A percentile compares a stretch with the other conserved stretches of the same genome.
Conservation (phyloP, 2,797 vertebrate species). For the Bryconaethiops microstoma region DNA sequence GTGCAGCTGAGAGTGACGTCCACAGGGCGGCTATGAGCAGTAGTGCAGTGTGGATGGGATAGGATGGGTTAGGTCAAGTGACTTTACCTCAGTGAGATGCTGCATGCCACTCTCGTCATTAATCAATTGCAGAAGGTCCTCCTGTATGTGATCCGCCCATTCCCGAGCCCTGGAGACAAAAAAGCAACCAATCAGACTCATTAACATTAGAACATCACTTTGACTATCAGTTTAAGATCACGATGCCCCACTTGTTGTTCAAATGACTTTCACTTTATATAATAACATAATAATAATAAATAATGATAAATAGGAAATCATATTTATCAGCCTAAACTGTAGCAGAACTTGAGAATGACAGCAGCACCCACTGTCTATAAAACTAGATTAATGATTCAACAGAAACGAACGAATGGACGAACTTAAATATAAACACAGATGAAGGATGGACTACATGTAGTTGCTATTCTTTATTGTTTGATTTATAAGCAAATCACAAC, state of each 20-base stretch:
- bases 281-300: too few species aligned
- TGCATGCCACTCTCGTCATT: constrained; percentile 85
- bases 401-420: too few species aligned
- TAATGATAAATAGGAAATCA: not conserved
- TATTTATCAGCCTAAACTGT: not conserved
- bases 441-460: too few species aligned
- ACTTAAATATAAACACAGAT: too few species aligned
- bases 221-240: too few species aligned
- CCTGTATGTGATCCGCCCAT: constrained; percentile 96
- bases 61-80: not conserved
- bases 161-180: constrained; percentile 84
- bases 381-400: too few species aligned
- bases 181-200: constrained; percentile 47
- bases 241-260: not conserved
- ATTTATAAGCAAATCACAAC: too few species aligned
- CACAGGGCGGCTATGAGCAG: not conserved
- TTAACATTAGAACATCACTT: not conserved
- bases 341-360: too few species aligned
- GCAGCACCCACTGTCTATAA: too few species aligned
- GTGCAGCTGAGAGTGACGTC: not conserved
- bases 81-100: constrained; percentile 81
- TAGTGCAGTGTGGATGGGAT: not conserved
- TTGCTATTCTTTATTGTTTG: too few species aligned
- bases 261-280: not conserved
- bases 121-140: constrained; percentile 87